phyloP scores from a whole-genome alignment of 2,888 invertebrate genomes.

The Eucera pruinosa region DNA sequence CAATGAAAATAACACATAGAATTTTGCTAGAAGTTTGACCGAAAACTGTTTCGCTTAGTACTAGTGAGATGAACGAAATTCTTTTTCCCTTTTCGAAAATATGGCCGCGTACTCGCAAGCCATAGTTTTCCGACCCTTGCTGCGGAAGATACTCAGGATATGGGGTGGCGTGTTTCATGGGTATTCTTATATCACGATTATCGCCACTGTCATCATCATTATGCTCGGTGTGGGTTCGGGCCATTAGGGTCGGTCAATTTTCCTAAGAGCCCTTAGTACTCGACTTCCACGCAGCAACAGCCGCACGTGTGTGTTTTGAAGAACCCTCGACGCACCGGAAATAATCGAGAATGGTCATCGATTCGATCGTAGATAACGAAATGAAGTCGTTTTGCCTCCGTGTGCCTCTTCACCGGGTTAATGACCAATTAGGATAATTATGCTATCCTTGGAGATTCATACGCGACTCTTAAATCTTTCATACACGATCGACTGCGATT shows the following conservation, averaged over 20 bases:
- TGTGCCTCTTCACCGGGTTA: not conserved
- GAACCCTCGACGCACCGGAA: slow-evolving; percentile 5
- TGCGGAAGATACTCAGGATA: not conserved
- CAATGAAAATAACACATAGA: too few species aligned
- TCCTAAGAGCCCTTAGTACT: slow-evolving; percentile 73
- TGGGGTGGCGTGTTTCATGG: slow-evolving; percentile 16
- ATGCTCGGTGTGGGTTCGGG: slow-evolving; percentile 63
- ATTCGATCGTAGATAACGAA: not conserved
- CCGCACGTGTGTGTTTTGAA: slow-evolving; percentile 22
- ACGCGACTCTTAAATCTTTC: too few species aligned
- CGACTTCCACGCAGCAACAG: slow-evolving; percentile 60
- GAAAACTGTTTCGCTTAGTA: too few species aligned
- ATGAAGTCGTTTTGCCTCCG: not conserved
- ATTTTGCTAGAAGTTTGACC: too few species aligned
- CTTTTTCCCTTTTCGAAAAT: too few species aligned
- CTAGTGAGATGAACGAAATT: too few species aligned
- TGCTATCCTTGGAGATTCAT: too few species aligned
- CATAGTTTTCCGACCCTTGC: not conserved
- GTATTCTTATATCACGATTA: slow-evolving; percentile 76
- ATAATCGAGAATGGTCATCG: not conserved
- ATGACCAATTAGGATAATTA: not conserved
- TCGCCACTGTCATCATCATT: slow-evolving; percentile 73
- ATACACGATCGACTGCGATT: too few species aligned
- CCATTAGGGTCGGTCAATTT: slow-evolving; percentile 78
- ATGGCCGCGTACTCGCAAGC: too few species aligned